Evolutionary conservation across 2,797 vertebrate genomes (phyloP).

Genomic region (Argya squamiceps): DNA sequence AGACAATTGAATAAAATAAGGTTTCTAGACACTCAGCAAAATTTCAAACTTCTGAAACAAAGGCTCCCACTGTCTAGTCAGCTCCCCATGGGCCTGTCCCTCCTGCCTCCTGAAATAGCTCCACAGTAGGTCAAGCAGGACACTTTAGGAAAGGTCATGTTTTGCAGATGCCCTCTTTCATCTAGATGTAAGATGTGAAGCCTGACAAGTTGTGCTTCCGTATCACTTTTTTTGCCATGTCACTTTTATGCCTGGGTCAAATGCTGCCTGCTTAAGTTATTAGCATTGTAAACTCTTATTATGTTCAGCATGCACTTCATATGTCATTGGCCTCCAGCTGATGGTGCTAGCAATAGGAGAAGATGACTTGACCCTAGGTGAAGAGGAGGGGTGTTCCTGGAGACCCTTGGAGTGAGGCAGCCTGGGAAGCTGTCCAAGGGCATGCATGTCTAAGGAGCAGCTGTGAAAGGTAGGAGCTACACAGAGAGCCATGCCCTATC

Average conservation of each 20-base stretch:
- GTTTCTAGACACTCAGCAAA: not conserved
- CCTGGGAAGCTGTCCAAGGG: constrained; percentile 45
- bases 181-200: not conserved
- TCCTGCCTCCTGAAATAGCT: not conserved
- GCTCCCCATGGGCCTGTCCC: not conserved
- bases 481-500: not conserved
- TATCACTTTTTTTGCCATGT: constrained; percentile 22
- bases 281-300: constrained; percentile 63
- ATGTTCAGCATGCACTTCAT: constrained; percentile 21
- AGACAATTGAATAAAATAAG: not conserved
- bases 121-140: not conserved
- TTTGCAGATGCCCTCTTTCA: constrained; percentile 26
- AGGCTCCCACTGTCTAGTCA: not conserved
- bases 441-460: not conserved
- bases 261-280: constrained; percentile 50
- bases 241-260: not conserved
- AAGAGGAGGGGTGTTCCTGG: not conserved
- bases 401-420: constrained; percentile 4
- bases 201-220: constrained; percentile 6
- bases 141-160: not conserved
- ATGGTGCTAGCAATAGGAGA: not conserved
- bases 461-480: not conserved
- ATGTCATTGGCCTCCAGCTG: constrained; percentile 59
- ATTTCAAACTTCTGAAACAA: not conserved
- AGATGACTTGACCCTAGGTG: not conserved